These are phyloP conservation scores for Heliconius congener DNA, from an alignment of 1,140 invertebrate genomes.

Conservation along the genomic window DNA sequence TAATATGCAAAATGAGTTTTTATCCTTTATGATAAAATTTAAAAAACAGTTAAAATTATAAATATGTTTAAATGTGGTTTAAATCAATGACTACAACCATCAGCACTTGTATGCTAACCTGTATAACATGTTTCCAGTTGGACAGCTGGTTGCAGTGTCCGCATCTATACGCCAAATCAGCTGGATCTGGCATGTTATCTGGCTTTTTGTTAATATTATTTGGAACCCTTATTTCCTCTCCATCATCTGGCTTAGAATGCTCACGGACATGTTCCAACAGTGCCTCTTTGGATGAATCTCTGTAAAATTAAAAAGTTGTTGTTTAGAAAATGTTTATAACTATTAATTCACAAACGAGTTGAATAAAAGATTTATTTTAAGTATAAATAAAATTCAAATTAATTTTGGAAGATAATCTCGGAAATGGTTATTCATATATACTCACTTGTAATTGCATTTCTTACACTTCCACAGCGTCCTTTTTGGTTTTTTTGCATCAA, in stretches of 20 bases:
- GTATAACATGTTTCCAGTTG: slow-evolving; percentile 91
- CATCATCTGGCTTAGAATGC: slow-evolving; percentile 62
- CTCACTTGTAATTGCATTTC: slow-evolving; percentile 90
- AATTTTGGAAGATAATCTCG: not conserved
- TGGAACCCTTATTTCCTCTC: slow-evolving; percentile 45
- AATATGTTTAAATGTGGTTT: not conserved
- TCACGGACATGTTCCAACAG: slow-evolving; percentile 75
- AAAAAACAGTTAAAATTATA: not conserved
- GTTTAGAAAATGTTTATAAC: slow-evolving; percentile 25
- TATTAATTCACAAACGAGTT: not conserved
- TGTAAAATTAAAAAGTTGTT: slow-evolving; percentile 45
- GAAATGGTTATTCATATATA: slow-evolving; percentile 15
- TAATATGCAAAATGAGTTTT: not conserved
- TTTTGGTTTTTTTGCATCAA: slow-evolving; percentile 72
- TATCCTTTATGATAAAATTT: not conserved
- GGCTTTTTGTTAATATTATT: slow-evolving; percentile 51
- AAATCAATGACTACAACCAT: not conserved
- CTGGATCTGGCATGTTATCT: slow-evolving; percentile 64
- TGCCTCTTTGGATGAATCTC: slow-evolving; percentile 77
- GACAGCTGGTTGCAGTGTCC: slow-evolving; percentile 89
- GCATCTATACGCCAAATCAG: slow-evolving; percentile 85
- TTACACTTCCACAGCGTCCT: slow-evolving; percentile 88
- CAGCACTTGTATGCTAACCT: slow-evolving; percentile 73
- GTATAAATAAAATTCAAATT: too few species aligned
- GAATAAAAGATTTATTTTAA: too few species aligned